A percentile compares a stretch with the other conserved stretches of the same genome.
Conservation (phyloP, 1,140 invertebrate species). For the Drosophila serrata region DNA sequence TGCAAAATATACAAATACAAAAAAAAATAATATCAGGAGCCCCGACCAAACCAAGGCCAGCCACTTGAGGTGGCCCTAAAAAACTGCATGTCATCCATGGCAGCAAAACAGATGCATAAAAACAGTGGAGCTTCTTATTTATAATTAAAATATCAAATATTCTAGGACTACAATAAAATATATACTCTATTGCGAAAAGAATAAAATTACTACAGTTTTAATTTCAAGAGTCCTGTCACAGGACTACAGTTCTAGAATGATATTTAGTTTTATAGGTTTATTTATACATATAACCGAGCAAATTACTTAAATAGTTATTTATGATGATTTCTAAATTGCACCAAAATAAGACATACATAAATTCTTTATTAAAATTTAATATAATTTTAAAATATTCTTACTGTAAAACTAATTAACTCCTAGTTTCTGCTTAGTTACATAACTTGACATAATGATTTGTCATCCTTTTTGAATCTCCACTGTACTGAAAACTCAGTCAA, state of each 20-base stretch:
- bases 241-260: background rate
- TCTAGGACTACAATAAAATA: background rate
- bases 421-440: background rate
- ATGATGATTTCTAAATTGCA: background rate
- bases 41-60: constrained; percentile 62
- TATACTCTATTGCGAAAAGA: background rate
- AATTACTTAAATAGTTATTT: background rate
- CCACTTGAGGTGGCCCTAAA: constrained; percentile 72
- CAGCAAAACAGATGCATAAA: constrained; percentile 43
- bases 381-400: background rate
- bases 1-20: constrained; percentile 4
- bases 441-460: background rate
- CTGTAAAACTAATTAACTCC: no score
- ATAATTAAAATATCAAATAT: background rate
- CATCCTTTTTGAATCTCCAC: background rate
- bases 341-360: background rate
- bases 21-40: constrained; percentile 34
- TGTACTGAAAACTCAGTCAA: constrained; percentile 15
- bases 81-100: constrained; percentile 69
- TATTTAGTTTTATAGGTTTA: background rate
- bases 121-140: constrained; percentile 1
- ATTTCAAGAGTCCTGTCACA: no score
- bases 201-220: no score
- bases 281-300: background rate
- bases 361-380: background rate